Base-by-base conservation (phyloP, 2,113 vertebrate genomes). In the Desmodus rotundus region DNA sequence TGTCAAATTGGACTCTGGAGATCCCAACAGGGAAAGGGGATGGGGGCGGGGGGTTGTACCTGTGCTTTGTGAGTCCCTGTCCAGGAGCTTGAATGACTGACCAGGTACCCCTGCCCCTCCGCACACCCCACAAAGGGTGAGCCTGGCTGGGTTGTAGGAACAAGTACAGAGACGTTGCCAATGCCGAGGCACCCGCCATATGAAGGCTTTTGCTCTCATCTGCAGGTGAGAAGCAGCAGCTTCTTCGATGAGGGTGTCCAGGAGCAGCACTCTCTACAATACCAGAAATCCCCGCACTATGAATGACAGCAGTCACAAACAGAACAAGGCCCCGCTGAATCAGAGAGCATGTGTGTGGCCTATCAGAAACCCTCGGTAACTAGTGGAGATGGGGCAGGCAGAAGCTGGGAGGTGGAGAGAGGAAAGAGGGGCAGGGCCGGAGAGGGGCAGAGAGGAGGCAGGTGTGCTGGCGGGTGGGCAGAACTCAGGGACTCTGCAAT, bases 151-250 rank as follows among this genome's bases (percentile, higher is more conserved):
- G 33, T 31, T 65, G 50, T 41, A 43, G 56, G 74, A 70, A 90
- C 78, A 81, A 9, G 15, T 13, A 41, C 68, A 61, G 89, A 36
- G 61, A 38, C 5, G 13, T 33, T 0, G 4, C 41, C 65, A 4
- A 0, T n/a, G 13, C 11, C 20, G 17, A 86, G 38, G 54, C 22
- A 33, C 26, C 17, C 3, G 24, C 26, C 26, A 8, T 1, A 0
- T 13, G 63, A 88, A 87, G 15, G 3, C 33, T 67, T 68, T 67
- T 31, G 15, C 43, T 12, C 15, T 24, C 3, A 0, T 63, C 58
- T 85, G 4, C 24, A 63, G 43, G 38, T 15, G 26, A 73, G 70
- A 91, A 85, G 65, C 19, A 50, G 14, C 4, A 89, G 56, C 24
- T 74, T 89, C 54, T 89, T 84, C 12, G 65, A 41, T 16, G 33